Base-by-base conservation (phyloP, 1,140 invertebrate genomes). In the Micrasema minimum region DNA sequence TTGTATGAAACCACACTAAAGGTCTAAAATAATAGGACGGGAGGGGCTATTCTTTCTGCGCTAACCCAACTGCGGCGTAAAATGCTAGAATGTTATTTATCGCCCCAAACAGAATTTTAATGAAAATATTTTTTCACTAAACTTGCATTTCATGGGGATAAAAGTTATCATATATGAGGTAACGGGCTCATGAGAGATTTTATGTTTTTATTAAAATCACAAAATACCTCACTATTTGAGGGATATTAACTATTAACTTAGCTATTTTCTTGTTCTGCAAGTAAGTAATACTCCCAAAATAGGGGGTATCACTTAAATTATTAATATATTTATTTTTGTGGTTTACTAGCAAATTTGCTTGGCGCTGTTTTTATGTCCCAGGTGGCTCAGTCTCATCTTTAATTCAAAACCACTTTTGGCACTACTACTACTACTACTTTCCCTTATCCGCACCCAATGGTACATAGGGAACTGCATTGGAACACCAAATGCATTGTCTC, bases 1-100 rank as follows among this genome's bases (percentile, higher is more conserved):
- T 59, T 43, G 38, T 59, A 41, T 22, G 37, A 59, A 59, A 43
- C 37, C 55, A 12, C 59, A 4, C 43, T 12, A 31, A 16, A 41
- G 22, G 37, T 14, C 26, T 31, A 31, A 31, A 31, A 65, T 71
- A 71, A 71, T 71, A 38, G 43, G 61, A 26, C 45, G 43, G 46
- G 55, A 43, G 53, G 46, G 66, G 71, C 48, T 67, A 45, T 46
- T 64, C 18, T 31, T 16, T 46, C 59, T 14, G 12, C 66, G 59
- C 65, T 72, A 69, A 31, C 41, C 67, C 23, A 74, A 71, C 72
- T 71, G 71, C 71, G 72, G 46, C 72, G 69, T 71, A 67, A 74
- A 71, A 45, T 66, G 48, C 68, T 71, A 67, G 71, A 71, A 45
- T 66, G 48, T 71, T 65, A 64, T 74, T 71, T 71, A 74, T 68